phyloP scores from a whole-genome alignment of 2,888 invertebrate species.

The Sipha maydis region DNA sequence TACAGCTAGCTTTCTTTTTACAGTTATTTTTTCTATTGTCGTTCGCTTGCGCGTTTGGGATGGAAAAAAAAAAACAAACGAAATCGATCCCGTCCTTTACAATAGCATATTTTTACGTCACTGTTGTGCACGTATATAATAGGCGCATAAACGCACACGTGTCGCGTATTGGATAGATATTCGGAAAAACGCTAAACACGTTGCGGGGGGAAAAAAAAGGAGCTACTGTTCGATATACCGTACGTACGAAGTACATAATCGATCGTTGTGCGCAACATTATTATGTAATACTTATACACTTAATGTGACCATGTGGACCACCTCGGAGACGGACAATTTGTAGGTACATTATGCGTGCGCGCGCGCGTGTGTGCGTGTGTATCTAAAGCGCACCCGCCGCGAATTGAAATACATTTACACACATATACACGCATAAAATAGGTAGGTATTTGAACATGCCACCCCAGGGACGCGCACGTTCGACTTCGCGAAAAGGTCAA shows the following conservation, averaged over 20 bases:
- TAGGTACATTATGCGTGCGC: background rate
- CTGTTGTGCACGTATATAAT: too few relatives aligned
- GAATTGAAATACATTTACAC: background rate
- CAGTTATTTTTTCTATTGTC: slow-evolving; percentile 40
- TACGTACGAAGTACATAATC: background rate
- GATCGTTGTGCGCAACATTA: slow-evolving; percentile 10
- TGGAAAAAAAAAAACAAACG: background rate
- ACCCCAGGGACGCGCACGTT: too few relatives aligned
- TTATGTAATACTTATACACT: slow-evolving; percentile 29
- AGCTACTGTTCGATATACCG: background rate
- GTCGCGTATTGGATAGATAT: background rate
- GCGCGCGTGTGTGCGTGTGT: too few relatives aligned
- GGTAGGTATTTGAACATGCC: background rate
- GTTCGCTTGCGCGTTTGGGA: background rate
- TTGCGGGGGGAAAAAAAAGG: slow-evolving; percentile 15
- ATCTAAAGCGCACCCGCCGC: background rate
- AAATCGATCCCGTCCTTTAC: slow-evolving; percentile 32
- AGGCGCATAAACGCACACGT: background rate
- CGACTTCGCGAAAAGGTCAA: background rate
- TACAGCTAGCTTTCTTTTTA: slow-evolving; percentile 20
- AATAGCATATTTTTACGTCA: background rate
- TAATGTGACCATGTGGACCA: slow-evolving; percentile 6
- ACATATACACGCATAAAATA: background rate
- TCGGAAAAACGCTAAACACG: slow-evolving; percentile 15
- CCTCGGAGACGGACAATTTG: slow-evolving; percentile 33